phyloP scores from a whole-genome alignment of 1,140 invertebrate genomes.

The Littorina saxatilis region DNA sequence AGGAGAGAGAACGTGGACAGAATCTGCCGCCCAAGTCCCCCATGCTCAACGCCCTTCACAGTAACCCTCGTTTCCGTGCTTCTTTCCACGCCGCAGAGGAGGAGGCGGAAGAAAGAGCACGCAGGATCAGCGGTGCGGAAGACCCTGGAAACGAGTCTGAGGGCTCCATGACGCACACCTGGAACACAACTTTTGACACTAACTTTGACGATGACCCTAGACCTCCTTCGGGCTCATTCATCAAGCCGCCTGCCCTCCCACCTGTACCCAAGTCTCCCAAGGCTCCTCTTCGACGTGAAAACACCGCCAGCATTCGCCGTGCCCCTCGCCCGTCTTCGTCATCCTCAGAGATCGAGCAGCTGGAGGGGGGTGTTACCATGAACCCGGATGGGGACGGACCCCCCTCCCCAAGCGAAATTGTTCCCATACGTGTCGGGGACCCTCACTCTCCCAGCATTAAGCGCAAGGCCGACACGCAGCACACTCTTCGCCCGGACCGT shows the following conservation, averaged over 20 bases:
- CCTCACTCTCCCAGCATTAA: conserved; percentile 28
- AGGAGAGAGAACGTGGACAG: conserved; percentile 25
- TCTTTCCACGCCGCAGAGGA: conserved; percentile 51
- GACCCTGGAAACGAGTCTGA: conserved; percentile 36
- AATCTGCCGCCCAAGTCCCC: conserved; percentile 43
- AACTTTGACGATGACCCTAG: conserved; percentile 27
- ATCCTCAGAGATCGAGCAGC: conserved; percentile 48
- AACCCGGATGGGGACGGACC: conserved; percentile 23
- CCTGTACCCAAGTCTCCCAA: conserved; percentile 44
- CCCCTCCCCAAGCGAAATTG: conserved; percentile 46
- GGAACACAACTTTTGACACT: conserved; percentile 21
- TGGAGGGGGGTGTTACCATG: conserved; percentile 35
- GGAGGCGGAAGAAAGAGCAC: conserved; percentile 54
- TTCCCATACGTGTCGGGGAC: conserved; percentile 37
- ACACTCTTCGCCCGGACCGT: conserved; percentile 37
- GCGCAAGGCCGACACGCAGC: conserved; percentile 31
- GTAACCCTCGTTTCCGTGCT: conserved; percentile 50
- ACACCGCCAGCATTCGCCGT: conserved; percentile 50
- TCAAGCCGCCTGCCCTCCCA: conserved; percentile 43
- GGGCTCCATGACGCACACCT: conserved; percentile 17
- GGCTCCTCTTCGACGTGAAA: conserved; percentile 10
- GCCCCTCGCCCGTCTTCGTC: conserved; percentile 50
- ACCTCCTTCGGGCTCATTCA: conserved; percentile 16
- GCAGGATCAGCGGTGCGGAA: conserved; percentile 44
- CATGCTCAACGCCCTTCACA: conserved; percentile 50